Conservation (phyloP, 2,113 vertebrate genomes). For the Siniperca knerii region DNA sequence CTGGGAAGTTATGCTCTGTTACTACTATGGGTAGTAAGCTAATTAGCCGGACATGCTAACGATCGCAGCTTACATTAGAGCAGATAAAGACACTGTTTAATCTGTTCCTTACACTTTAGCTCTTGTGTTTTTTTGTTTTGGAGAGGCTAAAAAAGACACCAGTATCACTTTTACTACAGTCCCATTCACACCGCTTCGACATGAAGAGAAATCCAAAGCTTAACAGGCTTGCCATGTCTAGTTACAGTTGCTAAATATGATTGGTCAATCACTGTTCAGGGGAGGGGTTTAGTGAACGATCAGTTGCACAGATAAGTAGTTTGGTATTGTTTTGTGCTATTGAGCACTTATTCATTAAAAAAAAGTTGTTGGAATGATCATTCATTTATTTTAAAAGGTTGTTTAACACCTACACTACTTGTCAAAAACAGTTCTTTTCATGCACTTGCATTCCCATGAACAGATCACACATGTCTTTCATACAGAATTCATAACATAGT, state of each 20-base stretch:
- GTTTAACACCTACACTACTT: not conserved
- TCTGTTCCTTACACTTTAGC: too few relatives aligned
- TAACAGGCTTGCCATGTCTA: not conserved
- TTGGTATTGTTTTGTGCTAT: not conserved
- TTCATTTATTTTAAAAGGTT: slow-evolving; percentile 43
- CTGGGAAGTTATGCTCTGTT: too few relatives aligned
- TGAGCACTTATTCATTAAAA: slow-evolving; percentile 5
- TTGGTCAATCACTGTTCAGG: not conserved
- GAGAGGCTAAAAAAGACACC: not conserved
- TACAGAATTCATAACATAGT: slow-evolving; percentile 44
- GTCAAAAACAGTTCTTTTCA: slow-evolving; percentile 11
- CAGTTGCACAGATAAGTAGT: not conserved
- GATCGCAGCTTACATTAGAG: too few relatives aligned
- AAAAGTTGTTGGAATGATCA: not conserved
- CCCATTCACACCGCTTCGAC: not conserved
- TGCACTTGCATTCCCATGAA: slow-evolving; percentile 5
- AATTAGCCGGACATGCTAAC: too few relatives aligned
- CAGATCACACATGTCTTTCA: slow-evolving; percentile 8
- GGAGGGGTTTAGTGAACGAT: not conserved
- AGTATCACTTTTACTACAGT: not conserved
- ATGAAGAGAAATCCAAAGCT: not conserved
- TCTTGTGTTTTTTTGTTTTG: too few relatives aligned
- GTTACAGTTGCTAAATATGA: not conserved
- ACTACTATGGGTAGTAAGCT: too few relatives aligned
- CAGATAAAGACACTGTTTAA: too few relatives aligned